Base-by-base conservation (phyloP, 2,888 invertebrate genomes). In the Eupithecia dodoneata region DNA sequence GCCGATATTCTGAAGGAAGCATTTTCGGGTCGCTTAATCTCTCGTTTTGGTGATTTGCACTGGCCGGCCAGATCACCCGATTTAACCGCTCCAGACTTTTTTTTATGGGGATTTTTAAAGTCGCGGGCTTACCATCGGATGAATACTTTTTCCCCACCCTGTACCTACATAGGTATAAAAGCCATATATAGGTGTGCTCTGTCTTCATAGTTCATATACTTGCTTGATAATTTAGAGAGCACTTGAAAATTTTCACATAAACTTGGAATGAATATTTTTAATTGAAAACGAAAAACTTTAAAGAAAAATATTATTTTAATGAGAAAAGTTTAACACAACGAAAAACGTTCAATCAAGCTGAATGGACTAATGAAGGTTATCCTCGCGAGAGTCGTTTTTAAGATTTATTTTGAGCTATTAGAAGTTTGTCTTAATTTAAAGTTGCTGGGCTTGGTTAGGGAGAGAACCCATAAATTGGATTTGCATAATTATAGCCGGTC, bases 291-390 rank as follows among this genome's bases (percentile, higher is more conserved):
- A 10, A 45, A 69, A 69, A 6, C 12, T 70, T 47, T 45, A 12
- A 47, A 30, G 10, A 70, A 49, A 78, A 77, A 76, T 71, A 73
- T 79, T 79, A 59, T 65, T 79, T 81, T 84, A 85, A 87, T 84
- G 83, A 84, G 84, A 84, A 85, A 87, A 86, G 82, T 85, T 83
- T 70, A 59, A 7, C 74, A 72, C 74, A 82, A 76, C 81, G 78
- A 80, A 75, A 74, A 83, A 80, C 77, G 79, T 81, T 85, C 83
- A 84, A 86, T 86, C 82, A 85, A 86, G 85, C 82, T 83, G 74
- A 41, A 73, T 74, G 75, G 83, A 85, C 83, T 84, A 87, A 88
- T 84, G 69, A 84, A 79, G 82, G 84, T 83, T 80, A 84, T 86
- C 76, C 84, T 83, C 81, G 78, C 75, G 73, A 76, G 74, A 75